These are phyloP conservation scores for Melanogrammus aeglefinus DNA, from an alignment of 2,797 vertebrate genomes.

Conservation along the genomic window DNA sequence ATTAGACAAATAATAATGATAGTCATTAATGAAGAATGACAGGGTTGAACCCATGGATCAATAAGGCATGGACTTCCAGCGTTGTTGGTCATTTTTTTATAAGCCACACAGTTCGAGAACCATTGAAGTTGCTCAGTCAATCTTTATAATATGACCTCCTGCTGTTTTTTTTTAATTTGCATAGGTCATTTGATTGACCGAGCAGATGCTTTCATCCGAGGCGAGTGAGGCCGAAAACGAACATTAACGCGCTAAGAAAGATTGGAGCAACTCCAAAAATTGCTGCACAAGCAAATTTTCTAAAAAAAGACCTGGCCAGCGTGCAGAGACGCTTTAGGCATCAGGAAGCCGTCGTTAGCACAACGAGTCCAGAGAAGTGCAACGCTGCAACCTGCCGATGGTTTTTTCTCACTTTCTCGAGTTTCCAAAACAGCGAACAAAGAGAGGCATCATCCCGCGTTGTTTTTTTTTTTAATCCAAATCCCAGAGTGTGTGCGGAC, in stretches of 20 bases:
- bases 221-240: neutral
- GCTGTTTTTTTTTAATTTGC: neutral
- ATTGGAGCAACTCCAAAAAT: neutral
- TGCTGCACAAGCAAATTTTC: neutral
- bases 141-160: neutral
- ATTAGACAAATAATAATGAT: conserved; percentile 15
- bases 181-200: neutral
- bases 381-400: neutral
- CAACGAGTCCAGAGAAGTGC: neutral
- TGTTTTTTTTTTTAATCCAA: neutral
- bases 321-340: neutral
- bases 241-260: neutral
- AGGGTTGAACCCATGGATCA: conserved; percentile 17
- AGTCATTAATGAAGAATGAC: neutral
- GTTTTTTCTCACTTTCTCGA: neutral
- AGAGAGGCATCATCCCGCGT: neutral
- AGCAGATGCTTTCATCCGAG: neutral
- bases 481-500: neutral
- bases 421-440: neutral
- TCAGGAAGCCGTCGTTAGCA: neutral
- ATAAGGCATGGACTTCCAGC: conserved; percentile 20
- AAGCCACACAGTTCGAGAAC: neutral
- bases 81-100: neutral
- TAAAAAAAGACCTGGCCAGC: neutral
- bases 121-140: neutral